Conservation (phyloP, 1,140 invertebrate species). For the Drosophila saltans region DNA sequence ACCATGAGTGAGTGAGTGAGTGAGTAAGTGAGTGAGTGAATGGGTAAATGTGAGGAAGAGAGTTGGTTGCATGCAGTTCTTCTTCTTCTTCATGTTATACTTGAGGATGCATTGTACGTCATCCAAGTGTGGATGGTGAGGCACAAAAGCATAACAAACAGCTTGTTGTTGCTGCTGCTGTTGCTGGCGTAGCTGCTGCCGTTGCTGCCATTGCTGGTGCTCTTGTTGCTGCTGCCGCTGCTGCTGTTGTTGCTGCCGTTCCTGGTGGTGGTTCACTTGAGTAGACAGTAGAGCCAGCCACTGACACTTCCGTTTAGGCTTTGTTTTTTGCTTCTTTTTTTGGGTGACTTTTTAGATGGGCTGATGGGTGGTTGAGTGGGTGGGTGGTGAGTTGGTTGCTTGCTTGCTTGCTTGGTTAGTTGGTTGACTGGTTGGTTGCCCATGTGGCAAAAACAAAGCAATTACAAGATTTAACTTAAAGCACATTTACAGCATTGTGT, state of each 20-base stretch:
- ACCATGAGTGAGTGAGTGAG: constrained; percentile 25
- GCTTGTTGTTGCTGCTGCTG: constrained; percentile 56
- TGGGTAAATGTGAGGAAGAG: constrained; percentile 3
- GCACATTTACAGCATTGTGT: constrained; percentile 40
- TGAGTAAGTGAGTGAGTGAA: not conserved
- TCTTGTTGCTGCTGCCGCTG: constrained; percentile 45
- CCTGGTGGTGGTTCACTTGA: constrained; percentile 48
- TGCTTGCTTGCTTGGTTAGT: constrained; percentile 6
- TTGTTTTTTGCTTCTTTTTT: constrained; percentile 65
- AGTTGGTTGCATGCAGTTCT: not conserved
- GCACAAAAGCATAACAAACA: constrained; percentile 66
- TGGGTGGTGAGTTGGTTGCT: not conserved
- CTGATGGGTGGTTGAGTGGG: constrained; percentile 16
- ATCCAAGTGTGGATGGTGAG: constrained; percentile 37
- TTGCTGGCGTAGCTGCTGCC: constrained; percentile 23
- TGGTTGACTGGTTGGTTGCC: constrained; percentile 21
- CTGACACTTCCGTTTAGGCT: constrained; percentile 73
- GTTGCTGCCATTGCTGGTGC: not conserved
- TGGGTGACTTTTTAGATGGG: constrained; percentile 24
- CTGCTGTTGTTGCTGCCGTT: constrained; percentile 11
- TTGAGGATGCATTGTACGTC: constrained; percentile 23
- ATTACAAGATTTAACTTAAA: constrained; percentile 72
- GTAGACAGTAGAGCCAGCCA: constrained; percentile 67
- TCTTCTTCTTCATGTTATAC: constrained; percentile 25
- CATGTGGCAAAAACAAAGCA: constrained; percentile 68